Conservation (phyloP, 2,797 vertebrate genomes). For the Sandelia bainsii region DNA sequence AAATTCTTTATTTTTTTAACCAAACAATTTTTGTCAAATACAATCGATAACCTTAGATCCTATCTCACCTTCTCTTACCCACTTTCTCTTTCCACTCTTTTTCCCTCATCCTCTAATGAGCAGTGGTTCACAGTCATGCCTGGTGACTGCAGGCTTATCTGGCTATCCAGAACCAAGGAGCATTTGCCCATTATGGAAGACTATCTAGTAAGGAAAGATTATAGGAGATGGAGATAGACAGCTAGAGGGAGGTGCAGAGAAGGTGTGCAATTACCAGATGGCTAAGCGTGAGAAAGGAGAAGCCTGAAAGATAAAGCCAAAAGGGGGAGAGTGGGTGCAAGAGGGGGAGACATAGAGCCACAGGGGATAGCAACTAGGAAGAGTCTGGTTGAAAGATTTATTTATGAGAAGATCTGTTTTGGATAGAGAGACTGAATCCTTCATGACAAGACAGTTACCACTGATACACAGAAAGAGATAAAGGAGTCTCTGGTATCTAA, state of each 20-base stretch:
- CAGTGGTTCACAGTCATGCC: slow-evolving; percentile 54
- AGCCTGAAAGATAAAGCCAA: slow-evolving; percentile 39
- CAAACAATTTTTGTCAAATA: slow-evolving; percentile 38
- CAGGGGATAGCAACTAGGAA: slow-evolving; percentile 20
- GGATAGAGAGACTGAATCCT: slow-evolving; percentile 43
- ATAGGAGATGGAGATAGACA: slow-evolving; percentile 56
- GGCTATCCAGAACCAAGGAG: slow-evolving; percentile 58
- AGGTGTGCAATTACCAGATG: slow-evolving; percentile 65
- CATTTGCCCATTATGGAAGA: slow-evolving; percentile 67
- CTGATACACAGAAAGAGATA: slow-evolving; percentile 47
- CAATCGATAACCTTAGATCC: slow-evolving; percentile 33
- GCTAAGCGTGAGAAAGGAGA: slow-evolving; percentile 38
- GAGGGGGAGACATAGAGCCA: slow-evolving; percentile 37
- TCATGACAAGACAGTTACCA: slow-evolving; percentile 62
- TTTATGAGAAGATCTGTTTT: slow-evolving; percentile 57
- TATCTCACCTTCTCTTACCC: slow-evolving; percentile 27
- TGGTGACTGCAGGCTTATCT: slow-evolving; percentile 68
- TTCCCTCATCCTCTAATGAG: slow-evolving; percentile 65
- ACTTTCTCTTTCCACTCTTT: slow-evolving; percentile 16
- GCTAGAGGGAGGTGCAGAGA: slow-evolving; percentile 33
- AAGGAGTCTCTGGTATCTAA: slow-evolving; percentile 21
- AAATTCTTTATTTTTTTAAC: neutral
- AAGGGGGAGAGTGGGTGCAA: slow-evolving; percentile 23
- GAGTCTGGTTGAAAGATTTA: slow-evolving; percentile 51
- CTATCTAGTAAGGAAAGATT: slow-evolving; percentile 58